Conservation (phyloP, 2,888 invertebrate species). For the Tolmerus cingulatus region DNA sequence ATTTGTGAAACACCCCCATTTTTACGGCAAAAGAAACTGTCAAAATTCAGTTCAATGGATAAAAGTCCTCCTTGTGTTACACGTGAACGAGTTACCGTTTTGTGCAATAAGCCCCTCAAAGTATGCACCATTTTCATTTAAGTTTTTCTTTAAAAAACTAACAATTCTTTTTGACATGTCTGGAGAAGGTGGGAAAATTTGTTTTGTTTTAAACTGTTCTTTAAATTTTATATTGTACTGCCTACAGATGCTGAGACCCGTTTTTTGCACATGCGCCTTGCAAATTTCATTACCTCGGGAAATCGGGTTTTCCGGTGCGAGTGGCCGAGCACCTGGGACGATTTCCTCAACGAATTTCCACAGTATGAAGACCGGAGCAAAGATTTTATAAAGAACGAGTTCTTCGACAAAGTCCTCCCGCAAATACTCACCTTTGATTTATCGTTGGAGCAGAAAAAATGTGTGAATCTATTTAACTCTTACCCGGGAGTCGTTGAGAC, state of each 20-base stretch:
- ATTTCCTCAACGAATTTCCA: not conserved
- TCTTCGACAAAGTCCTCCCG: conserved; percentile 8
- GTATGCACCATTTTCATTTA: not conserved
- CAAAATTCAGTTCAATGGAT: not conserved
- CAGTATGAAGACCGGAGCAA: not conserved
- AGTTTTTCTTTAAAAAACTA: not conserved
- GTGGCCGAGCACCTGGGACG: conserved; percentile 6
- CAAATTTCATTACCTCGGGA: not conserved
- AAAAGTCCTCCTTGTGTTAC: not conserved
- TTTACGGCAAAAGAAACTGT: not conserved
- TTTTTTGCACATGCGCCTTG: not conserved
- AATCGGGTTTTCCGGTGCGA: conserved; percentile 23
- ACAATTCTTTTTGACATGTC: not conserved
- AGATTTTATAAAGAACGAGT: not conserved
- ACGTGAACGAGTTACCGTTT: not conserved
- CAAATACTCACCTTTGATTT: not conserved
- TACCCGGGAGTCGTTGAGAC: not conserved
- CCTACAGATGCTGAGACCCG: not conserved
- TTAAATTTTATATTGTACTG: not conserved
- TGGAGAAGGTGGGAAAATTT: not conserved
- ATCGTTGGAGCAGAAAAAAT: not conserved
- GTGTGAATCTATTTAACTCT: not conserved
- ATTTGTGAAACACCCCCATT: not conserved
- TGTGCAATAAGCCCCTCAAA: not conserved
- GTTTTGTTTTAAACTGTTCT: not conserved